Conservation (phyloP, 2,888 invertebrate species). For the Dysmachus trigonus region DNA sequence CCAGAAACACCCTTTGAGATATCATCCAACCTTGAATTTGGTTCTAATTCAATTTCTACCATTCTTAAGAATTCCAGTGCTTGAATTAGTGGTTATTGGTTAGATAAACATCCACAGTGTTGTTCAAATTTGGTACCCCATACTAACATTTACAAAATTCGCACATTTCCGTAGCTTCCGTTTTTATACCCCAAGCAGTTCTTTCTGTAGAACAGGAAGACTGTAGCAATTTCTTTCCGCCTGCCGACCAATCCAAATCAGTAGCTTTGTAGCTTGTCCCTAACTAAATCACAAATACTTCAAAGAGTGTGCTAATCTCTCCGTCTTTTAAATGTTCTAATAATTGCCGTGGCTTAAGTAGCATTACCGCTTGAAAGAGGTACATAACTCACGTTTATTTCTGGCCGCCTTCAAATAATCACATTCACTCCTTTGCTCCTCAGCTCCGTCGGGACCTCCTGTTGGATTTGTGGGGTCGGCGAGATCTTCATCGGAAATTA, state of each 20-base stretch:
- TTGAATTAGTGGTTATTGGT: background rate
- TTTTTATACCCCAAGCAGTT: background rate
- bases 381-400: conserved; percentile 53
- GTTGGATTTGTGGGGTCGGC: conserved; percentile 94
- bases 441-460: conserved; percentile 96
- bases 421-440: conserved; percentile 46
- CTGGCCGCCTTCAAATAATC: conserved; percentile 40
- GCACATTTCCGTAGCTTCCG: background rate
- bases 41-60: background rate
- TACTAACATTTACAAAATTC: background rate
- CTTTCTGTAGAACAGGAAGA: background rate
- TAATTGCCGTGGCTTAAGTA: conserved; percentile 56
- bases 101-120: background rate
- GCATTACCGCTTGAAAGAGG: conserved; percentile 64
- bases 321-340: conserved; percentile 30
- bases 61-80: background rate
- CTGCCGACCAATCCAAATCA: background rate
- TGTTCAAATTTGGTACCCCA: background rate
- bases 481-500: conserved; percentile 92
- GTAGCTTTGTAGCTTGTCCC: background rate
- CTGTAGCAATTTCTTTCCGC: background rate
- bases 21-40: background rate
- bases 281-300: background rate
- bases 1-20: background rate
- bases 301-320: conserved; percentile 36